Evolutionary conservation across 2,888 invertebrate species (phyloP), one percentile per base, ranked within the genome.

Genomic region (Amphipyra berbera): DNA sequence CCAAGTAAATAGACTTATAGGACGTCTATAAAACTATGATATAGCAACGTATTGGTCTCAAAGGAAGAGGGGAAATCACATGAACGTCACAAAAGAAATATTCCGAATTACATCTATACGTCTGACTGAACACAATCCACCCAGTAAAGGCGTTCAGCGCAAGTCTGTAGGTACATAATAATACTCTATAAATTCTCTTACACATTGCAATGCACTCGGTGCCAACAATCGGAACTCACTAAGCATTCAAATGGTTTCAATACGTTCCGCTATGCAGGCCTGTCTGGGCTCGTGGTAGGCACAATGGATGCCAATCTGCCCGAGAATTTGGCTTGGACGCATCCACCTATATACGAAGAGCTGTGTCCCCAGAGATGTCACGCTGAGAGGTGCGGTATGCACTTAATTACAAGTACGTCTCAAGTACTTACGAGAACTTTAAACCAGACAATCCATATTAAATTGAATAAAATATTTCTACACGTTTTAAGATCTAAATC

Each of bases 261-360:
- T 90, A 85, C 88, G 82, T 81, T 80, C 78, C 78, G 84, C 85
- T 85, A 85, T 86, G 88, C 84, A 75, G 69, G 45, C 53, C 62
- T 60, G 74, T 83, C 88, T 85, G 85, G 76, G 69, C 82, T 65
- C 67, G 72, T 69, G 78, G 78, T 79, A 82, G 82, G 88, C 88
- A 93, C 92, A 93, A 92, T 93, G 85, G 88, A 90, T 89, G 90
- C 90, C 92, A 90, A 92, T 91, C 90, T 90, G 81, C 79, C 83
- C 83, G 84, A 86, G 92, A 92, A 91, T 93, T 92, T 79, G 82
- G 87, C 89, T 87, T 86, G 83, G 85, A 89, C 88, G 87, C 88
- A 84, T 85, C 79, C 75, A 72, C 38, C 42, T 56, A 66, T 42
- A 56, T 46, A 56, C 45, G 54, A 57, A 66, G 56, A 50, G 37